A percentile compares a stretch with the other conserved stretches of the same genome.
phyloP scores from a whole-genome alignment of 2,113 vertebrate genomes.

The Pimephales promelas region DNA sequence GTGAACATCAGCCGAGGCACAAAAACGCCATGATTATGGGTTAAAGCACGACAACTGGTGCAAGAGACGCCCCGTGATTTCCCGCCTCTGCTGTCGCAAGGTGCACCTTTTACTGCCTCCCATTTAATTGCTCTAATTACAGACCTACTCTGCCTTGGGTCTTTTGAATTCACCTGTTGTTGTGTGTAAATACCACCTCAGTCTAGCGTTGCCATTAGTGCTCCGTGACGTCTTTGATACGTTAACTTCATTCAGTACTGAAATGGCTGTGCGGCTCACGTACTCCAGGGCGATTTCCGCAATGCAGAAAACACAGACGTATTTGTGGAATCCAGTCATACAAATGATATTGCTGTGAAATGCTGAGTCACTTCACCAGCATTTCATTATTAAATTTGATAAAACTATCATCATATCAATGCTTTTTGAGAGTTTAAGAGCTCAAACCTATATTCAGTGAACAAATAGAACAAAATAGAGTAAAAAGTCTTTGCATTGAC shows the following conservation, averaged over 20 bases:
- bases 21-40: constrained; percentile 42
- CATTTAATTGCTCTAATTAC: constrained; percentile 43
- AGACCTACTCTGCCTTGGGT: constrained; percentile 5
- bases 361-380: too few species aligned
- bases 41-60: constrained; percentile 7
- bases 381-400: too few species aligned
- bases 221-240: constrained; percentile 10
- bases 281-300: not conserved
- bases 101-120: constrained; percentile 42
- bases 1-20: constrained; percentile 4
- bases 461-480: too few species aligned
- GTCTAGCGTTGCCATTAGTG: not conserved
- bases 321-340: not conserved
- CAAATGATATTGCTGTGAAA: too few species aligned
- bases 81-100: not conserved
- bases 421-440: too few species aligned
- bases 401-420: too few species aligned
- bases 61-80: not conserved
- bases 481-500: too few species aligned
- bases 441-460: too few species aligned
- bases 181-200: constrained; percentile 25
- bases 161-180: constrained; percentile 40
- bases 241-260: constrained; percentile 2
- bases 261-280: not conserved
- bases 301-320: not conserved